These are phyloP conservation scores for Tinea pellionella DNA, from an alignment of 2,888 invertebrate genomes.

Conservation along the genomic window DNA sequence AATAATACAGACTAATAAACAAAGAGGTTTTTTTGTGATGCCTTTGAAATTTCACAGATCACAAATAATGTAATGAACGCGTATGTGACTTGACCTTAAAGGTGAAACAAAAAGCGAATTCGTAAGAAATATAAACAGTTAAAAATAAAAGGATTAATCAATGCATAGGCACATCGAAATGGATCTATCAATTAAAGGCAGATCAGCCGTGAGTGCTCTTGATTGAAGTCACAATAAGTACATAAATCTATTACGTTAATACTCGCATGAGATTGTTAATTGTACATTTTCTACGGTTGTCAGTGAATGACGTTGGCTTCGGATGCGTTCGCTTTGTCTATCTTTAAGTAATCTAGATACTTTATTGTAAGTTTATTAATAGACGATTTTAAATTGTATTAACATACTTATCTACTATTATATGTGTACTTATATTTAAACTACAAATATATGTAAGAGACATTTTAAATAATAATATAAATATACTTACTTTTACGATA, in stretches of 20 bases:
- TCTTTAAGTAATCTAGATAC: neutral
- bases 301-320: constrained; percentile 20
- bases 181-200: constrained; percentile 16
- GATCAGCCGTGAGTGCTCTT: constrained; percentile 33
- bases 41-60: too few relatives aligned
- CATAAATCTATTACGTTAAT: constrained; percentile 63
- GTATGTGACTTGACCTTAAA: too few relatives aligned
- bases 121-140: neutral
- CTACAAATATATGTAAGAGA: too few relatives aligned
- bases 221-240: constrained; percentile 67
- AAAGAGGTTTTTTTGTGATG: too few relatives aligned
- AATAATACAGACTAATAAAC: too few relatives aligned
- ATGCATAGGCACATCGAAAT: constrained; percentile 3
- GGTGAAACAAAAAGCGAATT: too few relatives aligned
- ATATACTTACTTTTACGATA: too few relatives aligned
- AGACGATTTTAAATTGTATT: neutral
- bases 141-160: neutral
- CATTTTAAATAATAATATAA: too few relatives aligned
- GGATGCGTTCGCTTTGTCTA: constrained; percentile 9
- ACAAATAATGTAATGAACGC: too few relatives aligned
- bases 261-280: constrained; percentile 49
- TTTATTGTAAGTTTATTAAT: neutral
- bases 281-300: constrained; percentile 57
- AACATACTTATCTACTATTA: neutral
- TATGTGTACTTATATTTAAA: neutral